These are phyloP conservation scores for Luidia sarsii DNA, from an alignment of 53 echinoderm and acorn worm species.

Conservation along the genomic window DNA sequence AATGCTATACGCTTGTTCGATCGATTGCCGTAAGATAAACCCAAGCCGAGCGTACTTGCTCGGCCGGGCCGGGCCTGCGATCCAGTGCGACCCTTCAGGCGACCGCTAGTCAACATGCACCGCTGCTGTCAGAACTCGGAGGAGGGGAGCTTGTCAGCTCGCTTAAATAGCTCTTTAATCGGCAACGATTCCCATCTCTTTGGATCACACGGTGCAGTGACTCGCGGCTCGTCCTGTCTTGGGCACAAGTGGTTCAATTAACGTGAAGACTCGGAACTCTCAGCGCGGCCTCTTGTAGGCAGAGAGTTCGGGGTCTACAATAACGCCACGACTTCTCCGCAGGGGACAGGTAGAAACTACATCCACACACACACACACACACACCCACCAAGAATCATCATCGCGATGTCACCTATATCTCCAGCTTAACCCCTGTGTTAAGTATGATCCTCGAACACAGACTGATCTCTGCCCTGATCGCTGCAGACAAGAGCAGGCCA, in stretches of 20 bases:
- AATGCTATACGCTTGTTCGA: constrained; percentile 54
- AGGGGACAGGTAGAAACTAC: constrained; percentile 52
- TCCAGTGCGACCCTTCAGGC: constrained; percentile 35
- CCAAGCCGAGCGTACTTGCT: constrained; percentile 45
- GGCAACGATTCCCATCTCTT: constrained; percentile 33
- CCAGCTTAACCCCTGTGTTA: constrained; percentile 45
- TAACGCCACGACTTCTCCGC: constrained; percentile 34
- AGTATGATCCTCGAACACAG: constrained; percentile 45
- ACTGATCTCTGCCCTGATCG: constrained; percentile 41
- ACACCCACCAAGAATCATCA: constrained; percentile 15
- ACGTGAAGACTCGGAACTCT: constrained; percentile 49
- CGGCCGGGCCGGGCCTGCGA: constrained; percentile 45
- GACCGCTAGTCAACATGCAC: constrained; percentile 27
- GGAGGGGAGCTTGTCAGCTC: constrained; percentile 47
- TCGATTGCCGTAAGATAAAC: constrained; percentile 61
- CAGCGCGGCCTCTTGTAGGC: background rate
- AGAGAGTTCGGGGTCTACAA: constrained; percentile 29
- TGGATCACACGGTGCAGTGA: constrained; percentile 48
- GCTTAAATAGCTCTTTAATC: constrained; percentile 33
- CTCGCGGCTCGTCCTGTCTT: constrained; percentile 34
- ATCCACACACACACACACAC: background rate
- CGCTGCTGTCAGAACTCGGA: constrained; percentile 51
- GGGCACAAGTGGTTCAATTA: constrained; percentile 55
- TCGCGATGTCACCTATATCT: constrained; percentile 44
- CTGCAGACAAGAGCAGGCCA: background rate